Conservation (phyloP, 2,888 invertebrate species). For the Acrocyrtus sp. region DNA sequence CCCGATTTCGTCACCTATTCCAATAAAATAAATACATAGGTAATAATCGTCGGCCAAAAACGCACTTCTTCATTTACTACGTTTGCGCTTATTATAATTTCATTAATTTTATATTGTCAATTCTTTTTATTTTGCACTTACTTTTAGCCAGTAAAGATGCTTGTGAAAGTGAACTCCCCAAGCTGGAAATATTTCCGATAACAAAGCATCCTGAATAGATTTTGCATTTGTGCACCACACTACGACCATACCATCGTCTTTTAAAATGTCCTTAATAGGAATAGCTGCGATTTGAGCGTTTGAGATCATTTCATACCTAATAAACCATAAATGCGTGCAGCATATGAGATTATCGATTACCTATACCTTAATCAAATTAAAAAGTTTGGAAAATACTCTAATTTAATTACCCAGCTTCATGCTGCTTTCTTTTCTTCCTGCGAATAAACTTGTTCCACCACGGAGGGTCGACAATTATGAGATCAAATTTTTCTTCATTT, state of each 20-base stretch:
- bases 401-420: slow-evolving; percentile 74
- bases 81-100: background rate
- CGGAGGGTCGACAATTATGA: slow-evolving; percentile 92
- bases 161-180: slow-evolving; percentile 81
- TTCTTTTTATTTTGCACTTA: slow-evolving; percentile 66
- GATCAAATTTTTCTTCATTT: slow-evolving; percentile 74
- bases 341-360: slow-evolving; percentile 22
- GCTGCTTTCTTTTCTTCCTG: slow-evolving; percentile 75
- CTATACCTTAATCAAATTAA: slow-evolving; percentile 5
- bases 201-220: slow-evolving; percentile 76
- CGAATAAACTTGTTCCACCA: slow-evolving; percentile 97
- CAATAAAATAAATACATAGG: too few relatives aligned
- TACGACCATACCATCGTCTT: slow-evolving; percentile 75
- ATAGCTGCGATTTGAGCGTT: slow-evolving; percentile 79
- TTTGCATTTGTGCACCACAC: slow-evolving; percentile 94
- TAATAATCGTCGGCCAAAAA: too few relatives aligned
- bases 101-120: background rate
- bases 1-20: slow-evolving; percentile 75
- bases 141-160: slow-evolving; percentile 91
- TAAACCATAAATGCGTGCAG: slow-evolving; percentile 23
- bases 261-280: slow-evolving; percentile 74
- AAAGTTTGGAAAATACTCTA: too few relatives aligned
- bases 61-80: too few relatives aligned
- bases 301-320: slow-evolving; percentile 82
- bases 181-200: slow-evolving; percentile 77